Conservation (phyloP, 2,113 vertebrate genomes). For the Perognathus longimembris region DNA sequence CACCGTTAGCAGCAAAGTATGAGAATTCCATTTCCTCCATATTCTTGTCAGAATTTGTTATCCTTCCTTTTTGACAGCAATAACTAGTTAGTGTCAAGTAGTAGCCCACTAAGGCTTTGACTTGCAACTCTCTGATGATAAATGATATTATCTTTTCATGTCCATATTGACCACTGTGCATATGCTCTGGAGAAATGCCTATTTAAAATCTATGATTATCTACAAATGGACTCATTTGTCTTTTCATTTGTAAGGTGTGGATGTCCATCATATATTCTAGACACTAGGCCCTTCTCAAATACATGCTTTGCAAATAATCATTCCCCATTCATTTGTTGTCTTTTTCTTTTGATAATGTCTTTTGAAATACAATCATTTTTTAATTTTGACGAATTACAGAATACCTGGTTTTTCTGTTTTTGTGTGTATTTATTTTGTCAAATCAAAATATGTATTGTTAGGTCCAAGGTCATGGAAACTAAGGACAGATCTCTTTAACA, state of each 20-base stretch:
- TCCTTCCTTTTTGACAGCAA: background rate
- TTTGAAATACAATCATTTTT: background rate
- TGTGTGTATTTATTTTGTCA: background rate
- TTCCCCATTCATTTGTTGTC: background rate
- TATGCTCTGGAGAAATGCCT: background rate
- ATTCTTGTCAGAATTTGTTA: background rate
- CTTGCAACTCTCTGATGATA: background rate
- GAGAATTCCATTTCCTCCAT: background rate
- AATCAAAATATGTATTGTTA: background rate
- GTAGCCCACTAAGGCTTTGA: background rate
- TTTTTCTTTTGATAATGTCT: background rate
- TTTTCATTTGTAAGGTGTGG: slow-evolving; percentile 14
- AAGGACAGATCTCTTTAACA: background rate
- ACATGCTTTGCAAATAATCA: slow-evolving; percentile 18
- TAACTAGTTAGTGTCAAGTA: background rate
- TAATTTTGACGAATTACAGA: background rate
- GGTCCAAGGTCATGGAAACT: background rate
- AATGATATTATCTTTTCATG: background rate
- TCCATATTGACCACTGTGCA: background rate
- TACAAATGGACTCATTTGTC: background rate
- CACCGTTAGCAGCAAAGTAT: background rate
- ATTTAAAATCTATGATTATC: background rate
- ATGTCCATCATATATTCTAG: background rate
- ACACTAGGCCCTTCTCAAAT: background rate
- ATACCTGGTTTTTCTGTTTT: background rate